These are phyloP conservation scores for Tangara arthus DNA, from an alignment of 2,797 vertebrate species.

Conservation along the genomic window DNA sequence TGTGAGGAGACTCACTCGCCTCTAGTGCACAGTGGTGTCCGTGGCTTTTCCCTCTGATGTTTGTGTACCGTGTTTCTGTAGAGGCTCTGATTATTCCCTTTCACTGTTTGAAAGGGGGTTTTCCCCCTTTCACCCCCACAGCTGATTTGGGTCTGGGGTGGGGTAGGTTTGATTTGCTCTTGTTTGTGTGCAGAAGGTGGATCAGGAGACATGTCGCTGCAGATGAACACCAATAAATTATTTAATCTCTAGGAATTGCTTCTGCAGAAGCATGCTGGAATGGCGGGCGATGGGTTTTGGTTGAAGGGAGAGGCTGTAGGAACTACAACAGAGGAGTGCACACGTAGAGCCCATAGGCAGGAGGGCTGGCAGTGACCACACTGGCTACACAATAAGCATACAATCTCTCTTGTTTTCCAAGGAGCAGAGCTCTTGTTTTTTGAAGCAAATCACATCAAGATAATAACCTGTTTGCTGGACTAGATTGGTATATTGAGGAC, in stretches of 20 bases:
- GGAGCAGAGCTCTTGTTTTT: neutral
- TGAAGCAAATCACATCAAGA: neutral
- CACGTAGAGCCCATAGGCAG: neutral
- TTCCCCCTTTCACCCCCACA: neutral
- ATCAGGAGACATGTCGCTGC: neutral
- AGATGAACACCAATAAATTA: slow-evolving; percentile 21
- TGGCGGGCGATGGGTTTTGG: neutral
- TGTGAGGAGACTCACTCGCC: neutral
- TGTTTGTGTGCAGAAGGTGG: neutral
- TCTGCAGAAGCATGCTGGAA: slow-evolving; percentile 14
- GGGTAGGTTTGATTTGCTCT: neutral
- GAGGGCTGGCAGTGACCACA: neutral
- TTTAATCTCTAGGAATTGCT: slow-evolving; percentile 20
- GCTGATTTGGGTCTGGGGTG: neutral
- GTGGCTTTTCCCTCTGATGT: neutral
- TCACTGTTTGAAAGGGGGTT: neutral
- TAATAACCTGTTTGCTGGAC: slow-evolving; percentile 17
- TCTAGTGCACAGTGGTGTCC: neutral
- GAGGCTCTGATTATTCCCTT: neutral
- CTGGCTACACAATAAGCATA: neutral
- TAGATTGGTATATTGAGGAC: slow-evolving; percentile 7
- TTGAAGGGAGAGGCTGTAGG: neutral
- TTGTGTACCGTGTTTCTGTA: neutral
- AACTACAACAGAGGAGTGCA: neutral
- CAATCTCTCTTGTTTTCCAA: neutral